phyloP scores from a whole-genome alignment of 1,140 invertebrate genomes.

The Sycophila sp. region DNA sequence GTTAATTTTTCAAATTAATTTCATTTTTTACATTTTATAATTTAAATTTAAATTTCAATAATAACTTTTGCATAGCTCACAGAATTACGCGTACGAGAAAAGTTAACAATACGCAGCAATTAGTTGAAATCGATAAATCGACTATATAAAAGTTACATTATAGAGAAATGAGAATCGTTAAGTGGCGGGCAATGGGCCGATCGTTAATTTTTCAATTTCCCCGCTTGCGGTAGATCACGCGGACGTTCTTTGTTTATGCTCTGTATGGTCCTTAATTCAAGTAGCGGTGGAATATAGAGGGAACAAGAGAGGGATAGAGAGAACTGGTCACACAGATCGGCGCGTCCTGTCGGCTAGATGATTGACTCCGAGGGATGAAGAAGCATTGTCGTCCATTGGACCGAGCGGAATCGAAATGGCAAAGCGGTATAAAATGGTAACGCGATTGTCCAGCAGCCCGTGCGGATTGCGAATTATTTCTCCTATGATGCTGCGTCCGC shows the following conservation, averaged over 20 bases:
- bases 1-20: too few relatives aligned
- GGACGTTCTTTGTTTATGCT: constrained; percentile 18
- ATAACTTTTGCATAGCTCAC: too few relatives aligned
- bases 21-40: too few relatives aligned
- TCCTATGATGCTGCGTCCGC: constrained; percentile 51
- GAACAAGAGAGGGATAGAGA: too few relatives aligned
- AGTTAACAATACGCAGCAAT: too few relatives aligned
- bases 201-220: constrained; percentile 23
- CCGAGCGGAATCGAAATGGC: constrained; percentile 63
- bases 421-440: constrained; percentile 59
- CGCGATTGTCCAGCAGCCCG: constrained; percentile 58
- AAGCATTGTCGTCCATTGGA: constrained; percentile 61
- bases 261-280: constrained; percentile 10
- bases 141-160: too few relatives aligned
- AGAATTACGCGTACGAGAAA: too few relatives aligned
- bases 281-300: too few relatives aligned
- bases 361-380: constrained; percentile 58
- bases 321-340: too few relatives aligned
- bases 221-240: not conserved
- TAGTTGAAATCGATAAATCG: too few relatives aligned
- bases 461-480: constrained; percentile 62
- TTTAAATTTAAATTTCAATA: too few relatives aligned
- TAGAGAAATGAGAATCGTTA: not conserved
- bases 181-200: not conserved
- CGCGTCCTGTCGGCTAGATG: constrained; percentile 47